Percentiles rank a stretch among this genome's conserved stretches.
phyloP scores from a whole-genome alignment of 2,113 vertebrate species.

The Atherinomorus stipes region DNA sequence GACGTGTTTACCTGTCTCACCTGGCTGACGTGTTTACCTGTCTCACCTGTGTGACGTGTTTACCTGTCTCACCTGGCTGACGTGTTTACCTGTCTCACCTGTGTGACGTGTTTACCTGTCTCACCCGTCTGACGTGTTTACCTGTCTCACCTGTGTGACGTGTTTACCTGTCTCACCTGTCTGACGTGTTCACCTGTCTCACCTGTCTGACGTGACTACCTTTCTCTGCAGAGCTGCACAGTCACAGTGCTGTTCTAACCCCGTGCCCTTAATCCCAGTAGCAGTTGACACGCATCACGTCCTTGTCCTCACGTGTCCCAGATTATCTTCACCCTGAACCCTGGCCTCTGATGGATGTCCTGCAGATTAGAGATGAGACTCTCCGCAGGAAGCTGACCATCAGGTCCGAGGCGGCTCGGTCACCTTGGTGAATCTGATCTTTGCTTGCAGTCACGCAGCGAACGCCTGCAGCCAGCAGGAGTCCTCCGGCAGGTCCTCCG shows the following conservation, averaged over 20 bases:
- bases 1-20: no score
- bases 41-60: no score
- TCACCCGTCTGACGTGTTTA: no score
- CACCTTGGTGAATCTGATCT: slow-evolving; percentile 10
- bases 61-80: no score
- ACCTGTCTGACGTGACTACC: slow-evolving; percentile 56
- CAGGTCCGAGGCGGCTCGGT: not conserved
- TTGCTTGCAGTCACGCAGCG: not conserved
- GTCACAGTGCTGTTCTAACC: slow-evolving; percentile 40
- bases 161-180: no score
- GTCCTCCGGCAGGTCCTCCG: no score
- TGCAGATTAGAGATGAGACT: slow-evolving; percentile 36
- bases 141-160: no score
- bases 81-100: no score
- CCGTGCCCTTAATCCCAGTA: slow-evolving; percentile 54
- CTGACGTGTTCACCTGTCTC: no score
- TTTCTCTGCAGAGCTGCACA: slow-evolving; percentile 20
- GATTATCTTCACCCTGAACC: slow-evolving; percentile 37
- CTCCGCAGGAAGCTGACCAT: not conserved
- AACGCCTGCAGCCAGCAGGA: not conserved
- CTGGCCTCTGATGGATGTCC: slow-evolving; percentile 1
- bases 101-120: no score
- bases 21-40: no score
- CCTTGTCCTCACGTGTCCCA: slow-evolving; percentile 35
- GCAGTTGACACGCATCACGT: slow-evolving; percentile 9